Base-by-base conservation (phyloP, 1,140 invertebrate species). In the Eriocheir sinensis region DNA sequence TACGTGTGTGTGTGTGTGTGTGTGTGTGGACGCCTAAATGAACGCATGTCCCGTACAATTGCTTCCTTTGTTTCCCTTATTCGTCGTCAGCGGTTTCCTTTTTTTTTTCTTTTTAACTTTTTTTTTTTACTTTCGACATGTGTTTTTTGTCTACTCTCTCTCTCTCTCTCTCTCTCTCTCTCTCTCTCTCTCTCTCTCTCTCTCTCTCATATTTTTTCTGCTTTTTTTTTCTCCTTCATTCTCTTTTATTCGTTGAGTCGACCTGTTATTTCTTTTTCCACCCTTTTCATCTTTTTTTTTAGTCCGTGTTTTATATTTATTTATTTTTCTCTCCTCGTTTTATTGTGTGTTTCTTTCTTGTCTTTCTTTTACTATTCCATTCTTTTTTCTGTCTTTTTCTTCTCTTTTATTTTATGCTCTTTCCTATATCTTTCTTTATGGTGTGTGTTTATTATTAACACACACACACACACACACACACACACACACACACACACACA, bases 401-500 rank as follows among this genome's bases (percentile, higher is more conserved):
- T 6, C 6, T n/a, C 60, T 72, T 72, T n/a, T n/a, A n/a, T n/a
- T n/a, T n/a, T n/a, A n/a, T n/a, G n/a, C n/a, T n/a, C n/a, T n/a
- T n/a, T n/a, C n/a, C n/a, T n/a, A n/a, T n/a, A n/a, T n/a, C n/a
- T n/a, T n/a, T n/a, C n/a, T n/a, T n/a, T n/a, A n/a, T n/a, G n/a
- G n/a, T n/a, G n/a, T n/a, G n/a, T n/a, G n/a, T n/a, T n/a, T n/a
- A n/a, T n/a, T n/a, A n/a, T n/a, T n/a, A n/a, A 72, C 60, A 72
- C 60, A 72, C 60, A 72, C 60, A 72, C 60, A n/a, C 60, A 72
- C 60, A n/a, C 60, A n/a, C 60, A n/a, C 60, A 72, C 17, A 72
- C 60, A 60, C 53, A 60, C 53, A 60, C 53, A 60, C 53, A 60
- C 53, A 60, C 53, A 60, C 53, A 60, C 53, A 60, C 53, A 60